Conservation (phyloP, 2,888 invertebrate species). For the Hipparchia sbordonii region DNA sequence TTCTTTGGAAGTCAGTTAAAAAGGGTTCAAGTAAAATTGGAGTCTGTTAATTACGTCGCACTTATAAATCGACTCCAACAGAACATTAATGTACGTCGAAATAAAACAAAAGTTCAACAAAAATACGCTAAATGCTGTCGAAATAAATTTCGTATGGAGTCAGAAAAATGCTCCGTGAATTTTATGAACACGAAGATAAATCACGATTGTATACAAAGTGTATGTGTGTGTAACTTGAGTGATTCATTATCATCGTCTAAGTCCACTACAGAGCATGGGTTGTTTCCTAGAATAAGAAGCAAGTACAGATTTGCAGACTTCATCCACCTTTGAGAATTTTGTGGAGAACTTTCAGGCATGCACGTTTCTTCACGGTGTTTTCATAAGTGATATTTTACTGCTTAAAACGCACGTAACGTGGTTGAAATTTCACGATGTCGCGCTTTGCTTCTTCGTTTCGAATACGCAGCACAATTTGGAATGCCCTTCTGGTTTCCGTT, state of each 20-base stretch:
- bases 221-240: neutral
- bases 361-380: too few relatives aligned
- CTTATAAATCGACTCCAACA: slow-evolving; percentile 13
- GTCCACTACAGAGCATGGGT: too few relatives aligned
- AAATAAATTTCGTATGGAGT: slow-evolving; percentile 30
- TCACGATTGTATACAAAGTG: slow-evolving; percentile 18
- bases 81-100: slow-evolving; percentile 18
- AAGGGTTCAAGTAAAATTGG: neutral
- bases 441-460: too few relatives aligned
- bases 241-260: neutral
- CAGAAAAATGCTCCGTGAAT: slow-evolving; percentile 24
- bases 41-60: slow-evolving; percentile 24
- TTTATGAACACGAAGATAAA: slow-evolving; percentile 28
- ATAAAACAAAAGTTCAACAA: slow-evolving; percentile 23
- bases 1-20: neutral
- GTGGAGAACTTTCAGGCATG: too few relatives aligned
- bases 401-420: too few relatives aligned
- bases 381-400: too few relatives aligned
- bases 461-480: too few relatives aligned
- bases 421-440: too few relatives aligned
- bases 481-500: too few relatives aligned
- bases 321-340: too few relatives aligned
- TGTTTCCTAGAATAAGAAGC: too few relatives aligned
- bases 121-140: slow-evolving; percentile 18
- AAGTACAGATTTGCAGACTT: too few relatives aligned